Evolutionary conservation across 2,113 vertebrate genomes (phyloP).

Genomic region (Reinhardtius hippoglossoides): DNA sequence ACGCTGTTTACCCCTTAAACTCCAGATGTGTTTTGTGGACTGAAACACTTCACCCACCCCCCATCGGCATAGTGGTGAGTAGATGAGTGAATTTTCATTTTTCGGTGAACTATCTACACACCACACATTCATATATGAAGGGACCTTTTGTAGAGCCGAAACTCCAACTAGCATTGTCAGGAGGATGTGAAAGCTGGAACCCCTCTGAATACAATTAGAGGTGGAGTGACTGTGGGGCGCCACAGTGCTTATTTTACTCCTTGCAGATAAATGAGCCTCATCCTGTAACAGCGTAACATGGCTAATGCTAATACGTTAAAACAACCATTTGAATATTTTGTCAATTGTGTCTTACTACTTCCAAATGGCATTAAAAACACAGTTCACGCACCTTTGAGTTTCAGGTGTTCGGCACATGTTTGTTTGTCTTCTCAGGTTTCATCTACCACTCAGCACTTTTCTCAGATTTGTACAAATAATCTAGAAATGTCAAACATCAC

Average conservation of each 20-base stretch:
- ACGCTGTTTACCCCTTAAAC: no score
- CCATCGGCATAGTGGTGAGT: no score
- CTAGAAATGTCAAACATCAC: neutral
- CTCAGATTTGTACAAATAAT: no score
- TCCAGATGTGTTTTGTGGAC: no score
- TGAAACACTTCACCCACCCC: no score
- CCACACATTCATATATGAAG: slow-evolving; percentile 1
- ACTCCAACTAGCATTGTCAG: slow-evolving; percentile 6
- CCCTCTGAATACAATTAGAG: slow-evolving; percentile 20
- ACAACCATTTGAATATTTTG: no score
- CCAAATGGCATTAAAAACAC: neutral
- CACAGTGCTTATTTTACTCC: slow-evolving; percentile 15
- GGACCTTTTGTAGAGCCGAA: slow-evolving; percentile 20
- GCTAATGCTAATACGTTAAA: neutral
- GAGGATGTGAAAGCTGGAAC: slow-evolving; percentile 5
- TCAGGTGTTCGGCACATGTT: neutral
- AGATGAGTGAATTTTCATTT: no score
- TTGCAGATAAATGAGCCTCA: slow-evolving; percentile 38
- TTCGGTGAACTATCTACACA: no score
- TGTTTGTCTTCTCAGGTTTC: no score
- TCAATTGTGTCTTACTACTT: neutral
- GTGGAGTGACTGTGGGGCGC: slow-evolving; percentile 18
- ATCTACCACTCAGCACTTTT: no score
- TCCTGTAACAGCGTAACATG: slow-evolving; percentile 29
- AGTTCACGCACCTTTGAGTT: neutral